A percentile compares a stretch with the other conserved stretches of the same genome.
Evolutionary conservation across 2,888 invertebrate species (phyloP).

Genomic region (Thymelicus lineola): DNA sequence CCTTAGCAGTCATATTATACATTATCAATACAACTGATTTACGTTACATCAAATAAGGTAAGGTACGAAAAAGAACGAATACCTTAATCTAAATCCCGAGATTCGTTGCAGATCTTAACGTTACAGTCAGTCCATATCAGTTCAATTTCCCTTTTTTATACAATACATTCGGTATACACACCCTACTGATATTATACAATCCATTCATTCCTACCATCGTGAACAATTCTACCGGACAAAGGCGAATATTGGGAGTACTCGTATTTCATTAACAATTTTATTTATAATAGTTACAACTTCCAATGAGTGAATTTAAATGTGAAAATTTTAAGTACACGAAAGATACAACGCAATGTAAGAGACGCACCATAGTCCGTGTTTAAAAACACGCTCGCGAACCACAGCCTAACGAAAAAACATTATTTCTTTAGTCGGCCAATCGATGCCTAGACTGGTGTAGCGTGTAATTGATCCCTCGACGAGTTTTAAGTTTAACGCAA

Average conservation of each 20-base stretch:
- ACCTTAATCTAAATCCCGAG: conserved; percentile 41
- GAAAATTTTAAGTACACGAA: no score
- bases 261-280: not conserved
- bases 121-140: conserved; percentile 54
- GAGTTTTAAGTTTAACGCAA: no score
- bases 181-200: conserved; percentile 2
- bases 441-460: no score
- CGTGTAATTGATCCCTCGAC: no score
- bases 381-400: no score
- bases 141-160: conserved; percentile 16
- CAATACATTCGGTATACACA: conserved; percentile 1
- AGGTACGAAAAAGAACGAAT: conserved; percentile 8
- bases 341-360: no score
- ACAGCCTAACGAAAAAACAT: no score
- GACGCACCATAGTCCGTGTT: no score
- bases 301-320: not conserved
- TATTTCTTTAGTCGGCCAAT: no score
- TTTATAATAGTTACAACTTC: not conserved
- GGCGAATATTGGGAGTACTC: not conserved
- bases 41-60: not conserved
- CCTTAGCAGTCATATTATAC: conserved; percentile 1
- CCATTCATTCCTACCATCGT: not conserved
- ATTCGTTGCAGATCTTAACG: conserved; percentile 59
- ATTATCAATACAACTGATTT: not conserved
- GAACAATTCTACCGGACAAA: not conserved